These are phyloP conservation scores for Heloderma charlesbogerti DNA, from an alignment of 2,113 vertebrate genomes.

Conservation along the genomic window DNA sequence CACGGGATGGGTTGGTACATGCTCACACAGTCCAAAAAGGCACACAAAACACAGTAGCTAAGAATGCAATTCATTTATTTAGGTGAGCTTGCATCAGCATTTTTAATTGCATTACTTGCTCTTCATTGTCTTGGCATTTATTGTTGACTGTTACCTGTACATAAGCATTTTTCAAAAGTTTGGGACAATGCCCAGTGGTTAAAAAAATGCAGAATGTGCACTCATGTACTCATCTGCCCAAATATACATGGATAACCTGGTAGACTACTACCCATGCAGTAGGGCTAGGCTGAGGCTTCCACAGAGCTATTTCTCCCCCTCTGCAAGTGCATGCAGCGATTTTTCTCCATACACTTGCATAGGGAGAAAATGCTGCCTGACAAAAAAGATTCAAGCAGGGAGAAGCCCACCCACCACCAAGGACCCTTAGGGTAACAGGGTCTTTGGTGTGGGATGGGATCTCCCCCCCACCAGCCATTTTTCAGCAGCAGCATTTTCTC, in stretches of 20 bases:
- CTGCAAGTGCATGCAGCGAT: too few relatives aligned
- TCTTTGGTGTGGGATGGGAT: too few relatives aligned
- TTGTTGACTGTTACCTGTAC: background rate
- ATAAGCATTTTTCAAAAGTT: background rate
- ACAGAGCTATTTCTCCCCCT: too few relatives aligned
- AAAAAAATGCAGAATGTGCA: background rate
- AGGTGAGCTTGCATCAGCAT: too few relatives aligned
- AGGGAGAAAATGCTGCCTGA: too few relatives aligned
- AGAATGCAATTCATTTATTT: background rate
- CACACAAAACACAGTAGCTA: background rate
- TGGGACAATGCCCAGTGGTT: background rate
- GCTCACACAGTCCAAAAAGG: background rate
- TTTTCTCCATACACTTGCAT: too few relatives aligned
- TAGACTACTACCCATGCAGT: background rate
- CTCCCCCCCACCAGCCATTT: too few relatives aligned
- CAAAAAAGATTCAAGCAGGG: too few relatives aligned
- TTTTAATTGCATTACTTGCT: background rate
- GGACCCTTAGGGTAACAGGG: too few relatives aligned
- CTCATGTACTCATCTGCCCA: background rate
- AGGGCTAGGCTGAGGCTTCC: too few relatives aligned
- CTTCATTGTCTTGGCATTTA: background rate
- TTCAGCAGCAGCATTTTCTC: too few relatives aligned
- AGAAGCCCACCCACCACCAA: too few relatives aligned
- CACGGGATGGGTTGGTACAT: background rate
- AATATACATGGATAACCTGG: background rate